Evolutionary conservation across 2,888 invertebrate genomes (phyloP).

Genomic region (Conops quadrifasciatus): DNA sequence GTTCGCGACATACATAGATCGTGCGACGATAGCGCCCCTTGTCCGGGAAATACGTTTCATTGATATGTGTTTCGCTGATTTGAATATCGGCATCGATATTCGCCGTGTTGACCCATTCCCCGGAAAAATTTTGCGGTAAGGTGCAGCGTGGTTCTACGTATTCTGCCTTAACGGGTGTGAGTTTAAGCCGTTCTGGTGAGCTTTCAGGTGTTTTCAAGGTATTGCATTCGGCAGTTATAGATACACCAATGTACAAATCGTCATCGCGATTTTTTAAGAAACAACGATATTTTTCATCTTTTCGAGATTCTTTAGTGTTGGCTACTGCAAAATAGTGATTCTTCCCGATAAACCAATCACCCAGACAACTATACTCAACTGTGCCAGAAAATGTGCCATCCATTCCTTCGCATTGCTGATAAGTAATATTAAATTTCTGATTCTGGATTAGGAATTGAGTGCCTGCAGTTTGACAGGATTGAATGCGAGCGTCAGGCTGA

Average conservation of each 20-base stretch:
- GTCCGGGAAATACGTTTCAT: constrained; percentile 94
- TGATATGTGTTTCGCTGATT: constrained; percentile 96
- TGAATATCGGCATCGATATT: constrained; percentile 94
- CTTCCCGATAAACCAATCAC: constrained; percentile 95
- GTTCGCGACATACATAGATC: constrained; percentile 94
- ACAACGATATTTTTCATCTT: constrained; percentile 94
- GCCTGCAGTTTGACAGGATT: constrained; percentile 94
- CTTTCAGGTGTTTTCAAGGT: constrained; percentile 92
- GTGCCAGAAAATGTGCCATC: constrained; percentile 89
- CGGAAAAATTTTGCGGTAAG: constrained; percentile 91
- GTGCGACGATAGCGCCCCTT: constrained; percentile 86
- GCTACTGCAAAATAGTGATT: constrained; percentile 98
- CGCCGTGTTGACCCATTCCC: constrained; percentile 97
- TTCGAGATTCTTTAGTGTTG: constrained; percentile 93
- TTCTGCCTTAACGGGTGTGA: constrained; percentile 82
- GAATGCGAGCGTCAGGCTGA: constrained; percentile 86
- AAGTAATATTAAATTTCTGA: constrained; percentile 95
- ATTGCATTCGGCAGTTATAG: constrained; percentile 93
- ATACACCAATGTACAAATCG: constrained; percentile 89
- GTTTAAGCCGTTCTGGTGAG: constrained; percentile 86
- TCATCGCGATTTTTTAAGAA: constrained; percentile 94
- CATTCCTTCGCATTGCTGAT: constrained; percentile 89
- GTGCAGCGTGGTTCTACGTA: constrained; percentile 90
- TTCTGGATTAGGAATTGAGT: constrained; percentile 86
- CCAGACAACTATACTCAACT: constrained; percentile 91